A percentile compares a stretch with the other conserved stretches of the same genome.
These are phyloP conservation scores for Eledone cirrhosa DNA, from an alignment of 2,888 invertebrate species.

Conservation along the genomic window DNA sequence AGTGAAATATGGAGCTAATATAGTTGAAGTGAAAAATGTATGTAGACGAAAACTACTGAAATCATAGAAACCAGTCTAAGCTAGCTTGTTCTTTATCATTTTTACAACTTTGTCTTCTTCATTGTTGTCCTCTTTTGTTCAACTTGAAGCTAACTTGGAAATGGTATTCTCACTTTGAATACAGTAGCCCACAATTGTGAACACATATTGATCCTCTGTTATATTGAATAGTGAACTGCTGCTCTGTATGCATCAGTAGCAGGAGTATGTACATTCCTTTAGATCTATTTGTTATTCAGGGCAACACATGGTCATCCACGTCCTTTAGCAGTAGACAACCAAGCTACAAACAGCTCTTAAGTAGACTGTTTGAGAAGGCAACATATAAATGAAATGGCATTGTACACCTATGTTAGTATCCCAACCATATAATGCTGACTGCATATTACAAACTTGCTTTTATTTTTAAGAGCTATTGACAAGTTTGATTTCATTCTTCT, in stretches of 20 bases:
- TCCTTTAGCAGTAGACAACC: constrained; percentile 23
- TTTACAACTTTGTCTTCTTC: constrained; percentile 24
- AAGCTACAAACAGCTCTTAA: constrained; percentile 19
- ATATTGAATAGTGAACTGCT: constrained; percentile 23
- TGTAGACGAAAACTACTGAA: no score
- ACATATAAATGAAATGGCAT: no score
- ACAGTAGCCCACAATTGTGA: constrained; percentile 18
- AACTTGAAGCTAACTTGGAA: not conserved
- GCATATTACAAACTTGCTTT: no score
- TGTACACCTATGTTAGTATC: no score
- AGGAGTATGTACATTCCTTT: constrained; percentile 21
- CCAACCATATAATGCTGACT: no score
- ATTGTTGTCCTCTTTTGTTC: constrained; percentile 24
- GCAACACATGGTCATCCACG: constrained; percentile 23
- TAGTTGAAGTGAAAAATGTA: no score
- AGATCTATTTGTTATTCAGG: constrained; percentile 23
- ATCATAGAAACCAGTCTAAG: not conserved
- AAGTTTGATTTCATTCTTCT: constrained; percentile 25
- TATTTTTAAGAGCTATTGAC: constrained; percentile 22
- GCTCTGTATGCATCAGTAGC: constrained; percentile 17
- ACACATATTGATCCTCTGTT: constrained; percentile 16
- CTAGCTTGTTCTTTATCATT: constrained; percentile 20
- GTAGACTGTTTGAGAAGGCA: not conserved
- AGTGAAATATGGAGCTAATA: no score
- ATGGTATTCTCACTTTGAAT: constrained; percentile 18